Evolutionary conservation across 2,888 invertebrate species (phyloP), one percentile per base, ranked within the genome.

Genomic region (Callosobruchus maculatus): DNA sequence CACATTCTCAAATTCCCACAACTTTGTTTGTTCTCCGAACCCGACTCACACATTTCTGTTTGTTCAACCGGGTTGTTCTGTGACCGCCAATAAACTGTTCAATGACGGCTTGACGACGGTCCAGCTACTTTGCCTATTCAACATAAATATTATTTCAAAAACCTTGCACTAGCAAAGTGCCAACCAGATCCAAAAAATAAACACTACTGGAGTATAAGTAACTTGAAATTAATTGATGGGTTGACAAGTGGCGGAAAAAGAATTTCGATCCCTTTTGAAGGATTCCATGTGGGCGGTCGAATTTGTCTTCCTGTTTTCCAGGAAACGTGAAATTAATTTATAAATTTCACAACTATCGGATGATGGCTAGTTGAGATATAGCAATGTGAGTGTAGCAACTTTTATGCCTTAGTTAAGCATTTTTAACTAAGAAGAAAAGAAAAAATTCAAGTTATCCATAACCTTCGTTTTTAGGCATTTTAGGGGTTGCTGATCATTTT

Each of bases 71-170:
- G 49, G 18, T 49, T 18, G 49, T 3, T 30, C 49, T 49, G 49
- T 18, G 49, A 18, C 49, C 49, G 49, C 49, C 49, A 13, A 49
- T 49, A 49, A 49, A 49, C 49, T 49, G 4, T 49, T 49, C 49
- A 49, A 49, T 49, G 49, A n/a, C n/a, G n/a, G n/a, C n/a, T n/a
- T n/a, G 26, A 26, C 26, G 26, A 26, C 26, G 26, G 49, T 18
- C 49, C 13, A 18, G 49, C 18, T 18, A 49, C 49, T 49, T 49
- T 49, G 49, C 49, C 72, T 71, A 75, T 71, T 73, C 76, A 74
- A 76, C 71, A 73, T 71, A 76, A 76, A 76, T 76, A 76, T 76
- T 76, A 74, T 74, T 73, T 72, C 66, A 72, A 74, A 76, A 72
- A 70, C 72, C 72, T n/a, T 72, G 71, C 73, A 68, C 31, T 30